These are phyloP conservation scores for Scaptomyza polygonia DNA, from an alignment of 2,888 invertebrate genomes.

Conservation along the genomic window DNA sequence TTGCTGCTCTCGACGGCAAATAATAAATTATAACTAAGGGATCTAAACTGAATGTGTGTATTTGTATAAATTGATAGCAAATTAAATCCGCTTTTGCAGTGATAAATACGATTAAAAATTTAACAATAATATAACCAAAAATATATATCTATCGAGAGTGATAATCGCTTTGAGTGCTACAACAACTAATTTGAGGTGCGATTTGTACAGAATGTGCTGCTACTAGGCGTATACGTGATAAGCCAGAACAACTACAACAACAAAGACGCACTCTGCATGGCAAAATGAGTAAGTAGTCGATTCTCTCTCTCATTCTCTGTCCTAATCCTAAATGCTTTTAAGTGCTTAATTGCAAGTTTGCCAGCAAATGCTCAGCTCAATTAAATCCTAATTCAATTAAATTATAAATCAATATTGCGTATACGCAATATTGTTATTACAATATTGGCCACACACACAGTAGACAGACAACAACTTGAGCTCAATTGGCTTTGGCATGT, in stretches of 20 bases:
- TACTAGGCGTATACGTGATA: slow-evolving; percentile 70
- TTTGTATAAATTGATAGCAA: slow-evolving; percentile 34
- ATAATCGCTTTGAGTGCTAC: slow-evolving; percentile 17
- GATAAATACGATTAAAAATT: slow-evolving; percentile 16
- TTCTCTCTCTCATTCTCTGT: too few species aligned
- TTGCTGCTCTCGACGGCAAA: slow-evolving; percentile 1
- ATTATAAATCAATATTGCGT: slow-evolving; percentile 44
- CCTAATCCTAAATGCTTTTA: background rate
- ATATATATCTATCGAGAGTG: slow-evolving; percentile 1
- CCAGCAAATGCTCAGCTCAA: slow-evolving; percentile 40
- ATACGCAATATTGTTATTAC: slow-evolving; percentile 32
- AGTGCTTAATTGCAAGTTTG: slow-evolving; percentile 21
- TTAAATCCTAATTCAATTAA: slow-evolving; percentile 53
- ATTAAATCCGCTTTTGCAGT: slow-evolving; percentile 25
- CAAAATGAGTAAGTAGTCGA: slow-evolving; percentile 65
- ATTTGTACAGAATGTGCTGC: slow-evolving; percentile 43
- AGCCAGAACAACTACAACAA: slow-evolving; percentile 8
- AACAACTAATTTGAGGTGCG: slow-evolving; percentile 28
- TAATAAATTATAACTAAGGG: too few species aligned
- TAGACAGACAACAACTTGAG: slow-evolving; percentile 13
- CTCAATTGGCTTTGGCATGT: slow-evolving; percentile 53
- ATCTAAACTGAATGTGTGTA: slow-evolving; percentile 8
- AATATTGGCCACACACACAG: background rate
- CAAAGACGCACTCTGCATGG: slow-evolving; percentile 26
- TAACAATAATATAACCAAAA: slow-evolving; percentile 14